These are phyloP conservation scores for Melipona beecheii DNA, from an alignment of 2,888 invertebrate genomes.

Conservation along the genomic window DNA sequence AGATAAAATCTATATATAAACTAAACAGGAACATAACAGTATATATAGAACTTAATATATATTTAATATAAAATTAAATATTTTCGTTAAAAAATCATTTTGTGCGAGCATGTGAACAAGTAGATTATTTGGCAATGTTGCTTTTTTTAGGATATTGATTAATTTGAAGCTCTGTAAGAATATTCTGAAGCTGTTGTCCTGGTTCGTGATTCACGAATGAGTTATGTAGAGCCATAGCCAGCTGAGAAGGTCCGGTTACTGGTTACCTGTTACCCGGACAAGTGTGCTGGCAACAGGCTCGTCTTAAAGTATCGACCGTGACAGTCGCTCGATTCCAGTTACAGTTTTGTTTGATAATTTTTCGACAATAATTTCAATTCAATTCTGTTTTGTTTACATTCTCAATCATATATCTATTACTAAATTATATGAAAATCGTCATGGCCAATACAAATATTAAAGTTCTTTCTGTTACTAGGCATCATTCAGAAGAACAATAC, in stretches of 20 bases:
- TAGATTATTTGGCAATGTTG: neutral
- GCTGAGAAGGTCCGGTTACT: conserved; percentile 67
- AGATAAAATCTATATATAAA: neutral
- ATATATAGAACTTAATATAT: neutral
- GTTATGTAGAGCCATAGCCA: conserved; percentile 61
- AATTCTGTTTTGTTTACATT: neutral
- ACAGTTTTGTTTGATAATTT: neutral
- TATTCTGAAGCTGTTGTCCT: conserved; percentile 55
- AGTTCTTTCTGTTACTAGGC: neutral
- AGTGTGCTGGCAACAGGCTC: conserved; percentile 56
- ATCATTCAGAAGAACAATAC: conserved; percentile 1
- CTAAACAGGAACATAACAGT: no score
- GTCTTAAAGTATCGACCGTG: conserved; percentile 53
- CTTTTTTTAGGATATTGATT: conserved; percentile 22
- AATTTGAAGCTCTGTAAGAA: conserved; percentile 15
- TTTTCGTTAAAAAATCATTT: neutral
- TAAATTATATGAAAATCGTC: neutral
- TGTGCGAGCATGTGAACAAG: neutral
- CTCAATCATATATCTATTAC: neutral
- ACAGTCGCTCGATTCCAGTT: conserved; percentile 32
- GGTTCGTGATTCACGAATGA: conserved; percentile 64
- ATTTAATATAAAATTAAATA: neutral
- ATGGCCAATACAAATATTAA: neutral
- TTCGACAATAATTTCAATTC: neutral
- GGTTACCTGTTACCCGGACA: conserved; percentile 65